Conservation (phyloP, 2,888 invertebrate species). For the Gymnosoma rotundatum region DNA sequence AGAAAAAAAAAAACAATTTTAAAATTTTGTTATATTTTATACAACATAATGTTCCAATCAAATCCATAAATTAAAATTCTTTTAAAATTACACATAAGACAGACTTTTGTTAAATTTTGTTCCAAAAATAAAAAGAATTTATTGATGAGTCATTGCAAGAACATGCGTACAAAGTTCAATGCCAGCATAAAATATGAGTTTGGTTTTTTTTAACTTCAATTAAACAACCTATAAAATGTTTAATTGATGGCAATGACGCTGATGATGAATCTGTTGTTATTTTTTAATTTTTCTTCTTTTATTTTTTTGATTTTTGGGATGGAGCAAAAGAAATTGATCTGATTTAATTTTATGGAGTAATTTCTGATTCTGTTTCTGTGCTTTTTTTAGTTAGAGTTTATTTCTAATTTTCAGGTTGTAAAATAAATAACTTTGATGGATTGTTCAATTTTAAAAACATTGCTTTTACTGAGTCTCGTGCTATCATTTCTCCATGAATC, state of each 20-base stretch:
- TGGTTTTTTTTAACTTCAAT: conserved; percentile 6
- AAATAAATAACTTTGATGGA: too few relatives aligned
- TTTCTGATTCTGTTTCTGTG: too few relatives aligned
- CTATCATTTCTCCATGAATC: too few relatives aligned
- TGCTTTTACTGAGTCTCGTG: too few relatives aligned
- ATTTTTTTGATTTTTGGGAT: not conserved
- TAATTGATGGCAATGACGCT: not conserved
- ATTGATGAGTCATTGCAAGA: conserved; percentile 55
- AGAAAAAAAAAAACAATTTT: not conserved
- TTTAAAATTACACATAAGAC: conserved; percentile 5
- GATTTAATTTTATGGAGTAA: too few relatives aligned
- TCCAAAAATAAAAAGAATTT: not conserved
- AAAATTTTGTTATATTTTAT: not conserved
- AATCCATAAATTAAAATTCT: conserved; percentile 28
- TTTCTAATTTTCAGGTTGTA: too few relatives aligned
- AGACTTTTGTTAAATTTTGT: conserved; percentile 7
- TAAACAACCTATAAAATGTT: not conserved
- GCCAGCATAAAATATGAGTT: conserved; percentile 17
- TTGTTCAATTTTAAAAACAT: too few relatives aligned
- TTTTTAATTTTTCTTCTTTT: not conserved
- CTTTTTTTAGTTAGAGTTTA: too few relatives aligned
- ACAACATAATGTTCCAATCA: not conserved
- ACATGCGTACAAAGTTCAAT: conserved; percentile 41
- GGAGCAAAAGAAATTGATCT: too few relatives aligned
- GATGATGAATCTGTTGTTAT: conserved; percentile 1